These are phyloP conservation scores for Knipowitschia caucasica DNA, from an alignment of 2,797 vertebrate species.

Conservation along the genomic window DNA sequence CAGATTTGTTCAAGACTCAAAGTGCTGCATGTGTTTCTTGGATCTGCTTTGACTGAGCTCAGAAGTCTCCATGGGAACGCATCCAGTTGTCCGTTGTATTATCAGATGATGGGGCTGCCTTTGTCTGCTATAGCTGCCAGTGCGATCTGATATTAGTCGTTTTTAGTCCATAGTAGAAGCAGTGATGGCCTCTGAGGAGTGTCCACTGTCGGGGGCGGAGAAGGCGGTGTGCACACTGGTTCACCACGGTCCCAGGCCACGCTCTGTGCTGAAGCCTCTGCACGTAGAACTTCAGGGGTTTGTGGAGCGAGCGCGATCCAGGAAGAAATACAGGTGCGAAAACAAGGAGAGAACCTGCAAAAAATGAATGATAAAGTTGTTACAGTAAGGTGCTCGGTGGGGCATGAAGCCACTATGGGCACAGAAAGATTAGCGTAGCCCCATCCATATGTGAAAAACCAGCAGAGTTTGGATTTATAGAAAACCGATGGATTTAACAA, in stretches of 20 bases:
- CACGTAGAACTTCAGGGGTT: conserved; percentile 76
- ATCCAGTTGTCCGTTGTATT: conserved; percentile 33
- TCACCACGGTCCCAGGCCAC: conserved; percentile 73
- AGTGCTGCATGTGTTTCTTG: conserved; percentile 54
- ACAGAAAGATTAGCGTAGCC: too few species aligned
- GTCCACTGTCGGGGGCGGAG: conserved; percentile 73
- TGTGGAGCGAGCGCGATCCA: conserved; percentile 70
- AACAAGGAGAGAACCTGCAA: background rate
- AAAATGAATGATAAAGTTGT: background rate
- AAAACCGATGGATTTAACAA: too few species aligned
- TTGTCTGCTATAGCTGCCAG: background rate
- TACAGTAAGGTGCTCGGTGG: background rate
- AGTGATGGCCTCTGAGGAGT: conserved; percentile 57
- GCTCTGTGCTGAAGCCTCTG: conserved; percentile 71
- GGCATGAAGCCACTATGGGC: background rate
- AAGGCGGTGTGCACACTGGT: conserved; percentile 78
- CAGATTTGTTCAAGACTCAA: conserved; percentile 26
- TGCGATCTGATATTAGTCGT: background rate
- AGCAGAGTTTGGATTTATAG: too few species aligned
- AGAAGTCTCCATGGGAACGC: conserved; percentile 20
- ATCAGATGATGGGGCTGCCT: conserved; percentile 16
- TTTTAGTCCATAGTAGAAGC: background rate
- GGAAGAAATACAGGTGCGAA: conserved; percentile 77
- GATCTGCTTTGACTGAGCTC: conserved; percentile 15
- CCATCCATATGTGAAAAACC: too few species aligned